Conservation (phyloP, 2,888 invertebrate genomes). For the Diarsia rubi region DNA sequence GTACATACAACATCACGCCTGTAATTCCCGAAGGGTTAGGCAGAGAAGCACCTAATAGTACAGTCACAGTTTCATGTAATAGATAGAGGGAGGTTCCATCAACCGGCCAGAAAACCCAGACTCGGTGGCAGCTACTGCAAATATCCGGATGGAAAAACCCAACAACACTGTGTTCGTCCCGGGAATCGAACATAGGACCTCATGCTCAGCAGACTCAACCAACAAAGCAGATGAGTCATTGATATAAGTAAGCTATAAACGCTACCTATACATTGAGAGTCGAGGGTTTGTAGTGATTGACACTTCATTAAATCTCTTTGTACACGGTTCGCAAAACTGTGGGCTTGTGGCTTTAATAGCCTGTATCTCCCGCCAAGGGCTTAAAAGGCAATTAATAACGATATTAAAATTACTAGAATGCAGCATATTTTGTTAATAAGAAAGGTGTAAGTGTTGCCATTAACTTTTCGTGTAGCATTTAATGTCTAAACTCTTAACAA, state of each 20-base stretch:
- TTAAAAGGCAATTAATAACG: conserved; percentile 41
- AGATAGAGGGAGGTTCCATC: no score
- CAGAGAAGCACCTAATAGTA: no score
- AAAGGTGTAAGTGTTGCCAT: background rate
- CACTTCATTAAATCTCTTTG: conserved; percentile 42
- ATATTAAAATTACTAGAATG: conserved; percentile 12
- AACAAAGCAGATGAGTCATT: background rate
- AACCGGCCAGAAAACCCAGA: no score
- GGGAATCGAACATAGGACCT: no score
- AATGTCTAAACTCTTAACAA: background rate
- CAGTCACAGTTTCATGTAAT: no score
- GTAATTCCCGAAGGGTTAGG: no score
- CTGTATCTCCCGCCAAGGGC: conserved; percentile 2
- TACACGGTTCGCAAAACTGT: conserved; percentile 2
- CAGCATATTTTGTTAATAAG: background rate
- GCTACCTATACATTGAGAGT: conserved; percentile 5
- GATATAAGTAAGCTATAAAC: background rate
- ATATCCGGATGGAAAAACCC: no score
- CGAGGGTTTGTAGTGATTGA: conserved; percentile 23
- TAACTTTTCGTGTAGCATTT: background rate
- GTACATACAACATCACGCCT: no score
- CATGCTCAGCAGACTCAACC: no score
- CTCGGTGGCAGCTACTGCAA: no score
- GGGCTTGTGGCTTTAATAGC: conserved; percentile 19
- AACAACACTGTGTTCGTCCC: no score